phyloP scores from a whole-genome alignment of 2,113 vertebrate genomes.

The Tragelaphus buxtoni region DNA sequence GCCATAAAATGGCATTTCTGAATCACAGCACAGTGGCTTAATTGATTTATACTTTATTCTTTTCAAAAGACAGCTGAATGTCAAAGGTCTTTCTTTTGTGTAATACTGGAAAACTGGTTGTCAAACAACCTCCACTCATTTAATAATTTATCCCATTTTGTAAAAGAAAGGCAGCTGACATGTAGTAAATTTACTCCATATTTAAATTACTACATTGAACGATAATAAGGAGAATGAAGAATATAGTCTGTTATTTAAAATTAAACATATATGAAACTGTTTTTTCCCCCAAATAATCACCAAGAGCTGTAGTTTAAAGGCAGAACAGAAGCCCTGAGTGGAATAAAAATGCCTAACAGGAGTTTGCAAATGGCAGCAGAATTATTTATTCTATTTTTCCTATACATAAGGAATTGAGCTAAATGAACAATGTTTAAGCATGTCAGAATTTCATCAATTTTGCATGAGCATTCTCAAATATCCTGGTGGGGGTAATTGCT shows the following conservation, averaged over 20 bases:
- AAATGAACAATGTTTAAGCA: constrained; percentile 89
- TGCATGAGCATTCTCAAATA: constrained; percentile 87
- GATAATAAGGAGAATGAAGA: constrained; percentile 84
- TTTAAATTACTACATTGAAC: constrained; percentile 82
- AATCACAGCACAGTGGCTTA: constrained; percentile 76
- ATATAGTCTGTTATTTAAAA: constrained; percentile 84
- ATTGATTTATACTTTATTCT: constrained; percentile 85
- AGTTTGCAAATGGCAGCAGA: constrained; percentile 80
- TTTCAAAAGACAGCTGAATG: constrained; percentile 84
- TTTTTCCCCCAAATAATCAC: constrained; percentile 80
- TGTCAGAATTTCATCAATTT: constrained; percentile 89
- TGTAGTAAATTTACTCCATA: constrained; percentile 81
- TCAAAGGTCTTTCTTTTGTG: constrained; percentile 85
- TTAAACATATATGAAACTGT: constrained; percentile 86
- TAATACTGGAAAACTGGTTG: constrained; percentile 83
- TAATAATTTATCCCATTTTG: constrained; percentile 87
- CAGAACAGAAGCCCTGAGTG: constrained; percentile 72
- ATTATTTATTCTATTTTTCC: constrained; percentile 88
- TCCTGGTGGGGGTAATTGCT: constrained; percentile 89
- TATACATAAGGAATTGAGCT: constrained; percentile 86
- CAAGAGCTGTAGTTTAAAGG: constrained; percentile 84
- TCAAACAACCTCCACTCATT: constrained; percentile 85
- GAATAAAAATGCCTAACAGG: constrained; percentile 81
- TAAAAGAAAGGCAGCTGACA: constrained; percentile 83
- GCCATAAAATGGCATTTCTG: constrained; percentile 68